A percentile compares a stretch with the other conserved stretches of the same genome.
These are phyloP conservation scores for Etheostoma spectabile DNA, from an alignment of 2,113 vertebrate genomes.

Conservation along the genomic window DNA sequence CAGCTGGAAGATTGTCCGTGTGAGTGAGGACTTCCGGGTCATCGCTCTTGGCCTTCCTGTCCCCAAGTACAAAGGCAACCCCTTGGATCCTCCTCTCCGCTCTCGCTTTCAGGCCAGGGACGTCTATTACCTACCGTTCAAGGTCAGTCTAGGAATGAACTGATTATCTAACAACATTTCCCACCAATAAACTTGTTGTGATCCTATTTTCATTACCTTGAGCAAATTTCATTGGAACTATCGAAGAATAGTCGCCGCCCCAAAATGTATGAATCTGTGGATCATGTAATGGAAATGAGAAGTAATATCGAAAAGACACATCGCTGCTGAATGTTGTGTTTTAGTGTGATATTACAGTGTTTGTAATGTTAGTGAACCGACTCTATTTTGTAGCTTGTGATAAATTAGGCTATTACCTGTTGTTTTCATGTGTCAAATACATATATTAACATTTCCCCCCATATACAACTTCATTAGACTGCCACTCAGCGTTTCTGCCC, in stretches of 20 bases:
- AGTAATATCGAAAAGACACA: neutral
- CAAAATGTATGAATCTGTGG: too few species aligned
- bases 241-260: too few species aligned
- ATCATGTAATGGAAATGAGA: neutral
- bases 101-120: conserved; percentile 98
- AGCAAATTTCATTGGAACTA: neutral
- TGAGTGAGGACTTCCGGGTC: conserved; percentile 97
- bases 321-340: neutral
- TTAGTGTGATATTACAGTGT: neutral
- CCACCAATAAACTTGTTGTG: neutral
- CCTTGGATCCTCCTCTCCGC: conserved; percentile 95
- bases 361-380: neutral
- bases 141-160: conserved; percentile 78
- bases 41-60: conserved; percentile 97
- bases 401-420: neutral
- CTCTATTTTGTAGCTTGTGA: neutral
- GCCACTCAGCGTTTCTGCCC: too few species aligned
- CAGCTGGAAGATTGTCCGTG: conserved; percentile 94
- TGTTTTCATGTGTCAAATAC: neutral
- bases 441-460: neutral
- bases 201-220: neutral
- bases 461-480: neutral
- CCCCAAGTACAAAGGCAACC: conserved; percentile 94
- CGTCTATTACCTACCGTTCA: conserved; percentile 94
- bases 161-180: neutral